phyloP scores from a whole-genome alignment of 1,140 invertebrate species.

The Drosophila arawakana region DNA sequence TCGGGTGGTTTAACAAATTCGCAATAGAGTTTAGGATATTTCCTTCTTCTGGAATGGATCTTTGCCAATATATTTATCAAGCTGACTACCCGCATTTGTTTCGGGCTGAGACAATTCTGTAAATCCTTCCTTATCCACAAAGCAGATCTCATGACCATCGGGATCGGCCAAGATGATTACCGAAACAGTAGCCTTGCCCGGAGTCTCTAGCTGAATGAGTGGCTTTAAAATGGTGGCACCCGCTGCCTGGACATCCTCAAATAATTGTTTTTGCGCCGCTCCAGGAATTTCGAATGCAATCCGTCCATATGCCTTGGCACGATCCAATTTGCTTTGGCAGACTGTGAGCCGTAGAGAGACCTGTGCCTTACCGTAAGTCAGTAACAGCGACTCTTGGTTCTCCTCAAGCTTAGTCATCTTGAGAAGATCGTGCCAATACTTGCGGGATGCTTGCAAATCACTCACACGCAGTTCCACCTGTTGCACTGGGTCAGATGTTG shows the following conservation, averaged over 20 bases:
- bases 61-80: constrained; percentile 90
- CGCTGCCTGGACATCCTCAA: constrained; percentile 90
- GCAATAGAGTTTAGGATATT: neutral
- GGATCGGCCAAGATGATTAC: constrained; percentile 98
- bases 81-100: constrained; percentile 90
- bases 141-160: constrained; percentile 99
- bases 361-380: constrained; percentile 89
- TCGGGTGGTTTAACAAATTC: neutral
- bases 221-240: constrained; percentile 94
- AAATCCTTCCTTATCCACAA: constrained; percentile 98
- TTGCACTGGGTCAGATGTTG: constrained; percentile 91
- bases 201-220: constrained; percentile 95
- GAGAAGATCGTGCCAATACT: constrained; percentile 93
- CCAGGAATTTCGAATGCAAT: constrained; percentile 96
- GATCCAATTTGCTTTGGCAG: constrained; percentile 89
- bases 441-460: constrained; percentile 90
- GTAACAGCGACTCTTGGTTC: constrained; percentile 85
- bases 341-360: constrained; percentile 90
- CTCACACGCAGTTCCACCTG: constrained; percentile 93
- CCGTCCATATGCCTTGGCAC: constrained; percentile 96
- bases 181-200: constrained; percentile 97
- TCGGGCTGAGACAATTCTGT: constrained; percentile 94
- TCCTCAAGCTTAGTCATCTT: constrained; percentile 90
- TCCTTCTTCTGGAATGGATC: constrained; percentile 79
- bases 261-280: constrained; percentile 89